These are phyloP conservation scores for Ciconia nigra DNA, from an alignment of 2,797 vertebrate species.

Conservation along the genomic window DNA sequence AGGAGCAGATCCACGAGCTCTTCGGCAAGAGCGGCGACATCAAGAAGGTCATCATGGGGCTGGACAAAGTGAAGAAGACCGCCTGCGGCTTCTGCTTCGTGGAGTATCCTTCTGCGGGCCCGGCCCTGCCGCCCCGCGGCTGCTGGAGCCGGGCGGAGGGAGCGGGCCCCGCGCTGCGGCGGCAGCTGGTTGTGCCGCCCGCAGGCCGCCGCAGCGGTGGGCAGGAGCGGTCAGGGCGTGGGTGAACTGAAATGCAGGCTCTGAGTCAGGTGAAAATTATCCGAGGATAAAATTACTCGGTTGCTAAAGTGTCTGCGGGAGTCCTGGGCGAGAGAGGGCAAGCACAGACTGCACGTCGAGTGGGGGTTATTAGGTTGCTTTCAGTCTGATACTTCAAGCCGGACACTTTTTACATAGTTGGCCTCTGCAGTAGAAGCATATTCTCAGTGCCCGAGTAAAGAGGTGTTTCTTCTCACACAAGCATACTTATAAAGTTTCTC, in stretches of 20 bases:
- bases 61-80: conserved; percentile 68
- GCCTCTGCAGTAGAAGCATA: rapidly evolving
- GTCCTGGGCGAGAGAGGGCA: background rate
- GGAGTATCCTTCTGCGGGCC: conserved; percentile 59
- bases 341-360: rapidly evolving
- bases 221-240: background rate
- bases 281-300: rapidly evolving
- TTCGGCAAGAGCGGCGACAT: conserved; percentile 71
- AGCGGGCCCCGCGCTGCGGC: background rate
- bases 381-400: rapidly evolving
- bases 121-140: background rate
- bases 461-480: background rate
- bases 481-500: rapidly evolving
- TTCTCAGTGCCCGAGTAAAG: rapidly evolving
- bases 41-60: conserved; percentile 68
- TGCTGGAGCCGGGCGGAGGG: background rate
- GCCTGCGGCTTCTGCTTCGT: conserved; percentile 72
- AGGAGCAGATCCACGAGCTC: conserved; percentile 72
- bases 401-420: background rate
- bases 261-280: background rate
- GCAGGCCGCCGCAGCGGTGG: background rate
- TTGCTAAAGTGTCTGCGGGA: background rate
- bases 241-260: background rate
- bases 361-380: background rate
- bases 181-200: background rate